Conservation (phyloP, 2,113 vertebrate genomes). For the Pimephales promelas region DNA sequence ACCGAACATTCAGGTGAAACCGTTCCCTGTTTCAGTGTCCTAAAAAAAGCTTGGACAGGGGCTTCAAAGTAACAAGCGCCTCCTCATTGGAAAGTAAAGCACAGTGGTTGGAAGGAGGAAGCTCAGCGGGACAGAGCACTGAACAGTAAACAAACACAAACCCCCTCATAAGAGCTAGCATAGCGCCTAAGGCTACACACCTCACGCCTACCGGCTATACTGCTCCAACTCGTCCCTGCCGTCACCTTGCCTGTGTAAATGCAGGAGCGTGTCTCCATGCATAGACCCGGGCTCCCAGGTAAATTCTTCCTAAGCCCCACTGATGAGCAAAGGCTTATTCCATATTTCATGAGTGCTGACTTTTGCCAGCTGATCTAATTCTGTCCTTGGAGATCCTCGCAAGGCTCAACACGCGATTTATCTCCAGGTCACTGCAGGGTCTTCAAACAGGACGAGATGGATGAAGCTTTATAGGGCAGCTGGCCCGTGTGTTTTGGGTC, state of each 20-base stretch:
- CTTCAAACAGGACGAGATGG: constrained; percentile 61
- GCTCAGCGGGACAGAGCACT: constrained; percentile 52
- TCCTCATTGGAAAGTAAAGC: constrained; percentile 52
- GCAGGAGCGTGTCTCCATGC: constrained; percentile 35
- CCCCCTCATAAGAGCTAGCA: constrained; percentile 52
- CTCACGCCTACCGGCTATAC: constrained; percentile 56
- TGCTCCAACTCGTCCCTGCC: constrained; percentile 33
- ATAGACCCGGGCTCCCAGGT: constrained; percentile 54
- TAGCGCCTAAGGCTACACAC: constrained; percentile 60
- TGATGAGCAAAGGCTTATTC: constrained; percentile 50
- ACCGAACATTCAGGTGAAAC: neutral
- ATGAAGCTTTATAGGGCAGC: constrained; percentile 57
- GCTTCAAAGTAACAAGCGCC: constrained; percentile 58
- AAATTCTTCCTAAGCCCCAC: constrained; percentile 51
- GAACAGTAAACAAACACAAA: constrained; percentile 67
- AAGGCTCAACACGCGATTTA: constrained; percentile 66
- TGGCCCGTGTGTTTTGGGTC: neutral
- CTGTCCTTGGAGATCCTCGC: constrained; percentile 71
- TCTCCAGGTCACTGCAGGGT: constrained; percentile 68
- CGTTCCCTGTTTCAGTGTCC: neutral
- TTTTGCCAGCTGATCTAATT: constrained; percentile 72
- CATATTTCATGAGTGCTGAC: constrained; percentile 72
- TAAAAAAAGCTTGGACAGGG: constrained; percentile 49
- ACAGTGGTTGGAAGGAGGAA: constrained; percentile 53
- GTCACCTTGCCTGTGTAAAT: constrained; percentile 18